A percentile compares a stretch with the other conserved stretches of the same genome.
phyloP scores from a whole-genome alignment of 2,113 vertebrate species.

The Oplegnathus fasciatus region DNA sequence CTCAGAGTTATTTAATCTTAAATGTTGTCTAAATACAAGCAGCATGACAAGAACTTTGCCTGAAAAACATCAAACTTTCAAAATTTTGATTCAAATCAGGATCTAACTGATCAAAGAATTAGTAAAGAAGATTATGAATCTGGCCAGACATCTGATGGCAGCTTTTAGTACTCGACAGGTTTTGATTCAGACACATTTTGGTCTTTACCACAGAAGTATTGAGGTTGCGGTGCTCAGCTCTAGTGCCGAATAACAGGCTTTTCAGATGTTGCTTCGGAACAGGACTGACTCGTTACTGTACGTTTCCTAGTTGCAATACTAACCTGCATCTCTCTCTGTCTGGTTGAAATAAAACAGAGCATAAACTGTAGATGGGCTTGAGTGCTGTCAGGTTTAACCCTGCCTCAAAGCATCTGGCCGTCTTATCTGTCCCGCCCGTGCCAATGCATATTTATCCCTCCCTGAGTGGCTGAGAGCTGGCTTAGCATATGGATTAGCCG shows the following conservation, averaged over 20 bases:
- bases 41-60: neutral
- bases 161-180: neutral
- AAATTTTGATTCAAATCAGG: no score
- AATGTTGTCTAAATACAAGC: neutral
- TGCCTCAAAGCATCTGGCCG: conserved; percentile 28
- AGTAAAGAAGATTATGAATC: neutral
- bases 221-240: neutral
- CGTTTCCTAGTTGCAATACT: neutral
- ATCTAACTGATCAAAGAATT: neutral
- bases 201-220: neutral
- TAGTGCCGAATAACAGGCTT: no score
- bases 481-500: conserved; percentile 69
- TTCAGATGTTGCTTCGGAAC: neutral
- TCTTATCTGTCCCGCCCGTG: conserved; percentile 58
- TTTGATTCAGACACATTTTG: neutral
- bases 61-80: neutral
- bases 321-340: neutral
- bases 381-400: conserved; percentile 22
- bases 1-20: neutral
- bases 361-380: neutral
- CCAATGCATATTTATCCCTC: conserved; percentile 64
- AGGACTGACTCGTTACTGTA: neutral
- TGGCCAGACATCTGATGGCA: neutral
- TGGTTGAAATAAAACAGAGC: neutral
- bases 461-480: conserved; percentile 38